Conservation (phyloP, 2,113 vertebrate genomes). For the Rhinoptilus africanus region DNA sequence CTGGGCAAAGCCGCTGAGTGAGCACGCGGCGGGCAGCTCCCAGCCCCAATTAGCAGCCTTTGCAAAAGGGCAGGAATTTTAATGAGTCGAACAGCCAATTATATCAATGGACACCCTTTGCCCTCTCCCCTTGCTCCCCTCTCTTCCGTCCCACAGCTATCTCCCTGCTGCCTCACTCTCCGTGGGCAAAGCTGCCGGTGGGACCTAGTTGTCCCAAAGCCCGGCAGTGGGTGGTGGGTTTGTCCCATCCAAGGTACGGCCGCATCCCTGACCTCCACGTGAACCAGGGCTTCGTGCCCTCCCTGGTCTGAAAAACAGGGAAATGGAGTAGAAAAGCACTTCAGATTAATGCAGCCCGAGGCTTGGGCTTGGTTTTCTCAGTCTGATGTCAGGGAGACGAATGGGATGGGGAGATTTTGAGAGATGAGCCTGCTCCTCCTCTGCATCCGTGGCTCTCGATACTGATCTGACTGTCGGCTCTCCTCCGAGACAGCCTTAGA, state of each 20-base stretch:
- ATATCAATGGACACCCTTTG: slow-evolving; percentile 67
- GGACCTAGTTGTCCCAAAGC: background rate
- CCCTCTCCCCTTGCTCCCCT: background rate
- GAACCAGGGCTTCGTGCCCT: background rate
- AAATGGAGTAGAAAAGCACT: background rate
- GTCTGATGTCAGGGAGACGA: background rate
- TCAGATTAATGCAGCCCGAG: background rate
- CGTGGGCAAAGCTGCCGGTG: background rate
- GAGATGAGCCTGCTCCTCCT: background rate
- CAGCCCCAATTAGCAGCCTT: slow-evolving; percentile 65
- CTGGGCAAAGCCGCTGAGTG: background rate
- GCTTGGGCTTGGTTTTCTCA: accelerated
- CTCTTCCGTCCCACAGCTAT: background rate
- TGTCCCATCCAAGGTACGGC: background rate
- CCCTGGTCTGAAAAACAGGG: background rate
- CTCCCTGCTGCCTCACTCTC: background rate
- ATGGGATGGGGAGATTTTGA: background rate
- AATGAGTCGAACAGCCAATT: slow-evolving; percentile 68
- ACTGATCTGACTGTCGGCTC: background rate
- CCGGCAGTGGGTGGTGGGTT: accelerated
- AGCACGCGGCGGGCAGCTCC: background rate
- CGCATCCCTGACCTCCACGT: background rate
- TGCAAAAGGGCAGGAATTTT: slow-evolving; percentile 67
- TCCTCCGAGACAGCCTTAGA: background rate
- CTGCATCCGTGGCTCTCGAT: background rate